Evolutionary conservation across 2,113 vertebrate genomes (phyloP).

Genomic region (Atlantisia rogersi): DNA sequence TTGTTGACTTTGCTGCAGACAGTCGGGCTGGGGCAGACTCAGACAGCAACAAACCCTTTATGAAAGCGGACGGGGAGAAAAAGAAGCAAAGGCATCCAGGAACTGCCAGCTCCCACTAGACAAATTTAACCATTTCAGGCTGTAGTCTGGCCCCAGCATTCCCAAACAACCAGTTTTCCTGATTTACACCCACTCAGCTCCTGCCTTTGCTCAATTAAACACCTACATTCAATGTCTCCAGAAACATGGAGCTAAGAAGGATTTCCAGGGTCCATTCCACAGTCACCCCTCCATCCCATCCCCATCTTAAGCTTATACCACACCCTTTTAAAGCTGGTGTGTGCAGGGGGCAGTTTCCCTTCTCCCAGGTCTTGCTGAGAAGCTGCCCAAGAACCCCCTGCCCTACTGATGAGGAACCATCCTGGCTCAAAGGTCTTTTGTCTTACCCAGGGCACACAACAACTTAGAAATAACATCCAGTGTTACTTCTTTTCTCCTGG

Average conservation of each 20-base stretch:
- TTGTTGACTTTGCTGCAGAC: constrained; percentile 61
- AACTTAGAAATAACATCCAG: background rate
- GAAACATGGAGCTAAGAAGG: background rate
- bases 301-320: background rate
- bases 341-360: background rate
- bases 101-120: background rate
- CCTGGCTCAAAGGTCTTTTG: background rate
- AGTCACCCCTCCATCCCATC: background rate
- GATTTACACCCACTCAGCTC: background rate
- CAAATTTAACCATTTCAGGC: background rate
- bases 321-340: background rate
- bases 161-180: background rate
- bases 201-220: background rate
- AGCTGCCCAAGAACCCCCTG: background rate
- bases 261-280: background rate
- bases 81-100: constrained; percentile 29
- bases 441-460: background rate
- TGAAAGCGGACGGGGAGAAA: constrained; percentile 43
- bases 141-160: background rate
- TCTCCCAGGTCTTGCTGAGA: background rate
- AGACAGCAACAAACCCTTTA: constrained; percentile 48
- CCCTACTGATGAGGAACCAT: background rate
- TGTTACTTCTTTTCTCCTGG: background rate
- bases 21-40: constrained; percentile 18
- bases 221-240: background rate